Evolutionary conservation across 2,888 invertebrate genomes (phyloP), one percentile per base, ranked within the genome.

Genomic region (Choreutis nemorana): DNA sequence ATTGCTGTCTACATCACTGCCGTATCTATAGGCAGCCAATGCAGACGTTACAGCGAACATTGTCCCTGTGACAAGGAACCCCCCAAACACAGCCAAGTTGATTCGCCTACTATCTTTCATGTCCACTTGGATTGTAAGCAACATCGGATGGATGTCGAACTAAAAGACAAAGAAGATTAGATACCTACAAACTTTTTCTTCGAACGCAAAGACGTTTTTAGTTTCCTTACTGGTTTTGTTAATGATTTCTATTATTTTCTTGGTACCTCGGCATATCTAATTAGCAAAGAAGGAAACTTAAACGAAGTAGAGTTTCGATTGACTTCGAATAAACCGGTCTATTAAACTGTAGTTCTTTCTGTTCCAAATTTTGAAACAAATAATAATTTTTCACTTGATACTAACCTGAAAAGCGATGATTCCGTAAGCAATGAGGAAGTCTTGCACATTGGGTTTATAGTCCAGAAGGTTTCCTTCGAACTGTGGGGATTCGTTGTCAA

Each of bases 111-210:
- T 89, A 37, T 89, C 83, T 37, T 83, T 83, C 95, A 96, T 96
- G 58, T 96, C 95, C 37, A 94, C 90, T 72, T 95, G 95, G 28
- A 96, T 87, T 0, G 94, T 95, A 39, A 95, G 83, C 48, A 96
- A 81, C 50, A 88, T 86, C 1, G 91, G 91, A 66, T 91, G 91
- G 31, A 92, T 86, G 54, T 92, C 91, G 45, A 90, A 91, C 81
- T 85, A 72, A 34, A 79, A 77, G 2, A 64, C 64, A 27, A 68
- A 38, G 14, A 11, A 6, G 16, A n/a, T 23, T n/a, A n/a, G n/a
- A n/a, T n/a, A n/a, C n/a, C n/a, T n/a, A n/a, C n/a, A n/a, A n/a
- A n/a, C n/a, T n/a, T n/a, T n/a, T n/a, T n/a, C n/a, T n/a, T n/a
- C n/a, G n/a, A n/a, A n/a, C n/a, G n/a, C n/a, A n/a, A n/a, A n/a